Base-by-base conservation (phyloP, 2,888 invertebrate species). In the Epinotia nisella region DNA sequence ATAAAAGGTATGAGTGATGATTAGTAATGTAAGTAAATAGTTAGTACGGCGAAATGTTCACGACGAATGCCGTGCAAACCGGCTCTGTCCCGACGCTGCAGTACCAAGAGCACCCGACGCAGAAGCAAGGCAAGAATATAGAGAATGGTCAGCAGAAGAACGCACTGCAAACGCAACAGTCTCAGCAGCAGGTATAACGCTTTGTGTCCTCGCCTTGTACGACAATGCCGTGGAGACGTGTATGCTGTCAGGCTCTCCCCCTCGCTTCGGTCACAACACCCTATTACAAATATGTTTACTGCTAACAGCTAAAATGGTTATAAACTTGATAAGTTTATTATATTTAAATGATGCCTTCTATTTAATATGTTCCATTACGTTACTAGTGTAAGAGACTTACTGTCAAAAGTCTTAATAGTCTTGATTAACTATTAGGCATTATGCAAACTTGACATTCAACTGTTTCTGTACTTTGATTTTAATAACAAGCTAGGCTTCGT, bases 101-200 rank as follows among this genome's bases (percentile, higher is more conserved):
- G 85, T 96, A 96, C 85, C 96, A 96, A 85, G 95, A 96, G 76
- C 95, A 96, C 83, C 93, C 94, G 72, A 89, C 91, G 75, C 95
- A 94, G 77, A 95, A 95, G 7, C 94, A 95, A 84, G 95, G 95
- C 67, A 95, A 95, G 81, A 95, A 92, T 74, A 93, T 95, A 70
- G 95, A 95, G 82, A 95, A 95, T 84, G 94, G 94, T 65, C 95
- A 95, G 85, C 95, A 95, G 78, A 95, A 95, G 87, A 94, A 91
- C 76, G 90, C 94, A 76, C 95, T 95, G 82, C 91, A 91, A 76
- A 90, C 94, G 53, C 90, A 86, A 78, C 84, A 84, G 75, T 79
- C 79, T 39, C 85, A 85, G 76, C 83, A 81, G 78, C 85, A 85
- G 84, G 85, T 86, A 74, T 51, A 61, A 64, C 58, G 62, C 73